Conservation (phyloP, 2,888 invertebrate genomes). For the Pseudanteris insignis region DNA sequence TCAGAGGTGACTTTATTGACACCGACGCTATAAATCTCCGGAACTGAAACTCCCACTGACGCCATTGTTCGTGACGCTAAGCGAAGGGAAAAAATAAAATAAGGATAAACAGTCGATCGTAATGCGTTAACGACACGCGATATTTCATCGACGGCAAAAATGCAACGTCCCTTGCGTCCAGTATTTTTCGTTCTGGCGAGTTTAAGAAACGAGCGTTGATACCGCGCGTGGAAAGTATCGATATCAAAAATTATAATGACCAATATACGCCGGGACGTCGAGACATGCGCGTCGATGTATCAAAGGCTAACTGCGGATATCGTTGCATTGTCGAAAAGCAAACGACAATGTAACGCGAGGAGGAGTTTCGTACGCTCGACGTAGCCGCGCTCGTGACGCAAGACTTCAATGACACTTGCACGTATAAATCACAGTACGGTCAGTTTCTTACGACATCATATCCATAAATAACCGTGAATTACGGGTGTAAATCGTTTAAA, state of each 20-base stretch:
- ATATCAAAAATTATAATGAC: no score
- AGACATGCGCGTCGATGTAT: no score
- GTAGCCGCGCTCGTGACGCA: slow-evolving; percentile 44
- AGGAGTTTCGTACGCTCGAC: slow-evolving; percentile 31
- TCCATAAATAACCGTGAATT: slow-evolving; percentile 65
- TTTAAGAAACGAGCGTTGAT: no score
- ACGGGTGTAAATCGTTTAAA: slow-evolving; percentile 65
- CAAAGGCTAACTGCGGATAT: no score
- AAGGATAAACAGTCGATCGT: slow-evolving; percentile 7
- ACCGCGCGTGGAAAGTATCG: neutral
- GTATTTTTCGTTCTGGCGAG: no score
- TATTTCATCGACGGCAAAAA: slow-evolving; percentile 35
- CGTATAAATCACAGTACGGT: slow-evolving; percentile 61
- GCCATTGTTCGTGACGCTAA: slow-evolving; percentile 48
- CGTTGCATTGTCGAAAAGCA: no score
- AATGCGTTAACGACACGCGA: slow-evolving; percentile 27
- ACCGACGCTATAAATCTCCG: slow-evolving; percentile 54
- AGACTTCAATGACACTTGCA: slow-evolving; percentile 64
- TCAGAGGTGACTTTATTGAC: slow-evolving; percentile 55
- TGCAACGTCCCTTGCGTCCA: slow-evolving; percentile 12
- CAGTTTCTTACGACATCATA: slow-evolving; percentile 54
- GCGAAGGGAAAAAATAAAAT: slow-evolving; percentile 17
- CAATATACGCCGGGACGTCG: no score
- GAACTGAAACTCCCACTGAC: slow-evolving; percentile 52
- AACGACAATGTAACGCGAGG: slow-evolving; percentile 26